phyloP scores from a whole-genome alignment of 1,140 invertebrate genomes.

The Pogonomyrmex barbatus region DNA sequence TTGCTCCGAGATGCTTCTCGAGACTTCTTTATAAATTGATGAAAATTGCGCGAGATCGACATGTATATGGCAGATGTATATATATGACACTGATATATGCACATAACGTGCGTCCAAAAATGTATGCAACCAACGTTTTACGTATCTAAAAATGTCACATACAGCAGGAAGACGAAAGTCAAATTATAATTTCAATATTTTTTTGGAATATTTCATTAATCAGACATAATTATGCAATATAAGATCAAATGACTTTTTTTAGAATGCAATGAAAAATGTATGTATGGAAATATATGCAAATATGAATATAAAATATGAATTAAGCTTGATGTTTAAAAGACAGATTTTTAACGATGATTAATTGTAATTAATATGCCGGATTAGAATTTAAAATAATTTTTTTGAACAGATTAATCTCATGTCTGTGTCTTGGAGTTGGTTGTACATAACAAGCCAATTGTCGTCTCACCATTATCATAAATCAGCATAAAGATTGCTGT shows the following conservation, averaged over 20 bases:
- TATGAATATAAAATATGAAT: background rate
- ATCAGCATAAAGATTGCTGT: conserved; percentile 11
- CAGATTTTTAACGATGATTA: background rate
- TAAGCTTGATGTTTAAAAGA: background rate
- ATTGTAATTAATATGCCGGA: background rate
- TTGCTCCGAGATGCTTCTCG: background rate
- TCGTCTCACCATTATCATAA: conserved; percentile 10
- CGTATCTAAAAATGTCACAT: background rate
- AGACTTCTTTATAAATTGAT: background rate
- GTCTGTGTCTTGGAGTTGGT: conserved; percentile 2
- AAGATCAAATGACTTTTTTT: background rate
- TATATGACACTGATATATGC: too few species aligned
- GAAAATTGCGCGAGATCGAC: background rate
- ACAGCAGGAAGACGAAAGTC: too few species aligned
- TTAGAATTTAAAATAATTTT: background rate
- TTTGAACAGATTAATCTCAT: too few species aligned
- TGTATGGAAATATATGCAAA: background rate
- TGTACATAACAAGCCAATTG: conserved; percentile 26
- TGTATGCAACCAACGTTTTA: too few species aligned
- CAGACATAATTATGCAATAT: background rate
- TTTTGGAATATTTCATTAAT: background rate
- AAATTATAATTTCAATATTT: background rate
- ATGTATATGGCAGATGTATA: background rate
- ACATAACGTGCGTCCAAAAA: background rate
- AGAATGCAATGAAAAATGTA: background rate